These are phyloP conservation scores for Amia ocellicauda DNA, from an alignment of 2,113 vertebrate genomes.

Conservation along the genomic window DNA sequence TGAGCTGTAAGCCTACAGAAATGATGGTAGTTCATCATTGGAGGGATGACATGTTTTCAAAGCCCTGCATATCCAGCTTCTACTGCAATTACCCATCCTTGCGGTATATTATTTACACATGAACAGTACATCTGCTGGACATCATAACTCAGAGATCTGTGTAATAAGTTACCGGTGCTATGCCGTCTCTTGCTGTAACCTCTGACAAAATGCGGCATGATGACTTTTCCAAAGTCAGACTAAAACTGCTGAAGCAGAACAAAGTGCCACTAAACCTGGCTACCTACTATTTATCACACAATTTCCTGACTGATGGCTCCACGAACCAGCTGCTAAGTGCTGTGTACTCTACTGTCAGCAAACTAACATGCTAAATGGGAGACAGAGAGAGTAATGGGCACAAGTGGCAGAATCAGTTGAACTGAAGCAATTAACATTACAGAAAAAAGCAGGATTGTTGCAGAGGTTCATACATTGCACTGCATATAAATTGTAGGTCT, in stretches of 20 bases:
- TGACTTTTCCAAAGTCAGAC: slow-evolving; percentile 67
- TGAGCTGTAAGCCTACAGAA: slow-evolving; percentile 17
- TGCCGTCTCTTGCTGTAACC: slow-evolving; percentile 56
- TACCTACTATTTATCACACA: slow-evolving; percentile 76
- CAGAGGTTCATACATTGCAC: neutral
- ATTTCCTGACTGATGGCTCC: slow-evolving; percentile 76
- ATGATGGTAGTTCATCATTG: neutral
- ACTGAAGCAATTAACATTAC: slow-evolving; percentile 57
- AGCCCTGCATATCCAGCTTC: slow-evolving; percentile 32
- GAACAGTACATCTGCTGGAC: slow-evolving; percentile 53
- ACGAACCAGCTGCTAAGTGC: slow-evolving; percentile 76
- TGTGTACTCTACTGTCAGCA: slow-evolving; percentile 74
- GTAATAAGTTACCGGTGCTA: slow-evolving; percentile 49
- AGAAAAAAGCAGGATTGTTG: neutral
- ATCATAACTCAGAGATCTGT: slow-evolving; percentile 60
- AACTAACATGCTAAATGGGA: slow-evolving; percentile 65
- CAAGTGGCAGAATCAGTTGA: slow-evolving; percentile 53
- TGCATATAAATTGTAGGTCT: neutral
- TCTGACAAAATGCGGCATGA: slow-evolving; percentile 65
- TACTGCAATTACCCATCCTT: slow-evolving; percentile 50
- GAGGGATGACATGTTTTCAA: neutral
- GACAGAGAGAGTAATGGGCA: slow-evolving; percentile 63
- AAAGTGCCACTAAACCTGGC: slow-evolving; percentile 68
- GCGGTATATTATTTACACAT: slow-evolving; percentile 65
- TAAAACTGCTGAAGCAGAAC: slow-evolving; percentile 76